Evolutionary conservation across 1,140 invertebrate species (phyloP), one percentile per base, ranked within the genome.

Genomic region (Drosophila arizonae): DNA sequence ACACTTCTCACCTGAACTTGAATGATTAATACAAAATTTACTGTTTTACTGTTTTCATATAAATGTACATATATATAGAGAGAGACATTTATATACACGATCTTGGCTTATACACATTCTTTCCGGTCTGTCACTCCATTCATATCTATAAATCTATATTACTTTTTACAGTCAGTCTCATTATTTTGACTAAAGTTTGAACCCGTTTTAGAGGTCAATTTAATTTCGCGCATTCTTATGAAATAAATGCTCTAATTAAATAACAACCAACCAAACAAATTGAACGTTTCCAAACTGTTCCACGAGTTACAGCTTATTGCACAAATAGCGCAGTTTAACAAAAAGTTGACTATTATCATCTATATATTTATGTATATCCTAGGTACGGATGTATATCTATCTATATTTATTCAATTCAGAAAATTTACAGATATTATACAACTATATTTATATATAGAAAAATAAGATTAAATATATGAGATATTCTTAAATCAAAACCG

Each of bases 1-100:
- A 39, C 36, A 76, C 63, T 58, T 71, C 70, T 84, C 77, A 79
- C 76, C 58, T 70, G 15, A 63, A 57, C 76, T 60, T 43, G 43
- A 58, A 51, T 67, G 51, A 55, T 21, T 56, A 33, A 33, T 33
- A 33, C 33, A 33, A 33, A 33, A 33, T 33, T 33, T 33, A 33
- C 33, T 33, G 6, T 30, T 30, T 6, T 30, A 30, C 6, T 5
- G 9, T 8, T 33, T 8, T 6, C 6, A 33, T 33, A 33, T 33
- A 33, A 9, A 33, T 33, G 33, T 33, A 3, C 6, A 30, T 30
- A 30, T 30, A 6, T 30, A 33, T 33, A 8, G 6, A 33, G 11
- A 30, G 10, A 65, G n/a, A 28, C 10, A 1, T 9, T 21, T 36
- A 56, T 41, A 17, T 17, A 17, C 17, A 17, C 17, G 54, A 43